Conservation (phyloP, 2,113 vertebrate genomes). For the Mixornis gularis region DNA sequence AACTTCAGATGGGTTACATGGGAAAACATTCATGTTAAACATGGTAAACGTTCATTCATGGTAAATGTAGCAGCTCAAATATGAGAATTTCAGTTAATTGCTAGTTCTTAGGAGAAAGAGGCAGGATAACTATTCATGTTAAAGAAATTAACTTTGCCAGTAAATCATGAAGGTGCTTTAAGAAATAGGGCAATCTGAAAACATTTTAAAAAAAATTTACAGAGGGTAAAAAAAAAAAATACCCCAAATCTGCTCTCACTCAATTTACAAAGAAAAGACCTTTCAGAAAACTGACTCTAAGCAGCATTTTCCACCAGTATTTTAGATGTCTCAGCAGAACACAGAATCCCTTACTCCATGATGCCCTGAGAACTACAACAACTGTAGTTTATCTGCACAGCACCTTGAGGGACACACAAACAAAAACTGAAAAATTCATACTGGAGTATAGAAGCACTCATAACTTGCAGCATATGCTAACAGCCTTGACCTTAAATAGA, state of each 20-base stretch:
- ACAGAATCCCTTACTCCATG: background rate
- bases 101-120: background rate
- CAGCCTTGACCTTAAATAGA: background rate
- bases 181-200: background rate
- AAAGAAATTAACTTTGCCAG: background rate
- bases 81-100: background rate
- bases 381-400: background rate
- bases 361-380: background rate
- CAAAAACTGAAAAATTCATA: background rate
- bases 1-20: background rate
- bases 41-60: background rate
- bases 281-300: background rate
- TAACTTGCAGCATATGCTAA: background rate
- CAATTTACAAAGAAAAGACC: background rate
- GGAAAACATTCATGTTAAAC: background rate
- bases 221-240: background rate
- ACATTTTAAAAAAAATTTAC: background rate
- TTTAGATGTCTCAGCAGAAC: background rate
- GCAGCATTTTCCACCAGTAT: background rate
- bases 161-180: background rate
- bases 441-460: background rate
- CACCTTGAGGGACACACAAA: background rate
- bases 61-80: background rate
- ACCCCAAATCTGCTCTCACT: background rate
- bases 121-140: background rate